Base-by-base conservation (phyloP, 2,797 vertebrate species). In the Sebastes taczanowskii region DNA sequence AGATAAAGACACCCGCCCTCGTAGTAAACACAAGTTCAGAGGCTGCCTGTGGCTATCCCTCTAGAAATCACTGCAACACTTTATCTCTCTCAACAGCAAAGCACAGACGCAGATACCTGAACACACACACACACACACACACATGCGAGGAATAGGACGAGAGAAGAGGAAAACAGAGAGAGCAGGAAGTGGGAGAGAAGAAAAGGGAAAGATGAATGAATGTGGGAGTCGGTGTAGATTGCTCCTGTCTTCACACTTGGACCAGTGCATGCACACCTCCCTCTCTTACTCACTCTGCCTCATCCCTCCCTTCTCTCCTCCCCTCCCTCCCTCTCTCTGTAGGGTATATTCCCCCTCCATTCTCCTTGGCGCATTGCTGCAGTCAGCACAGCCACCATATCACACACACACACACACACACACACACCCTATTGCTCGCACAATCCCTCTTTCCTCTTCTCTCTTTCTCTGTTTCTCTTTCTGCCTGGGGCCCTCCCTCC, bases 321-420 rank as follows among this genome's bases (percentile, higher is more conserved):
- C 67, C 77, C 76, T 66, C 63, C 74, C 85, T 79, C 85, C 61
- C 84, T 76, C 86, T 84, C 91, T 93, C 92, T 94, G 93, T 94
- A 91, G 90, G 92, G 92, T 94, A 92, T 94, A 93, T 93, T 93
- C 93, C 92, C 94, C 92, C 93, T 92, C 91, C 86, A 89, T 90
- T 93, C 93, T 95, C 91, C 93, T 95, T 96, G 94, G 94, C 90
- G 95, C 95, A 96, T 94, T 95, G 92, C 95, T 95, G 95, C 95
- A 96, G 93, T 95, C 93, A 94, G 90, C 88, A 86, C 68, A 81
- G 83, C 83, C 89, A 90, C 91, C 82, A 71, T 86, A 83, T 83
- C 88, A 86, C 91, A 85, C 88, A 87, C 90, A 80, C 76, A 83
- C 78, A 80, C 76, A 83, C 78, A 6, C 58, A 64, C 49, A 75